Percentiles rank a stretch among this genome's conserved stretches.
These are phyloP conservation scores for Hirtodrosophila cameraria DNA, from an alignment of 2,888 invertebrate species.

Conservation along the genomic window DNA sequence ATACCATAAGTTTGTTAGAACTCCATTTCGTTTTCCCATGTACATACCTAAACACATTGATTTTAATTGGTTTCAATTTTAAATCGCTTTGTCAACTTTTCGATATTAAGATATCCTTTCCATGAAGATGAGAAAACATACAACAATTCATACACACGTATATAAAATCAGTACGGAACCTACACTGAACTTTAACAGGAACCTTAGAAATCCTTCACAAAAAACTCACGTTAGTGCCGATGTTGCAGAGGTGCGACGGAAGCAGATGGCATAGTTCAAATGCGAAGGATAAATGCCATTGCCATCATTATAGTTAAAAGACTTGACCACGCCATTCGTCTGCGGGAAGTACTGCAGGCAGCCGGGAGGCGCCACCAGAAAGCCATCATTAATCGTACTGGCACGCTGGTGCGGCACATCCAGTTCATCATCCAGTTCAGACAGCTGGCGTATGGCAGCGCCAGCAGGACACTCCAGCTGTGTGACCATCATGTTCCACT, in stretches of 20 bases:
- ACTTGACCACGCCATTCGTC: constrained; percentile 61
- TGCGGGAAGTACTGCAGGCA: constrained; percentile 79
- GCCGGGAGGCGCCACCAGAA: constrained; percentile 72
- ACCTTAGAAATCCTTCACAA: too few relatives aligned
- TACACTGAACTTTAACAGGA: too few relatives aligned
- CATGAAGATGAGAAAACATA: too few relatives aligned
- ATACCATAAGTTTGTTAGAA: too few relatives aligned
- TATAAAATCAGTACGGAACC: too few relatives aligned
- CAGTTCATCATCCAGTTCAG: not conserved
- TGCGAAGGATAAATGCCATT: constrained; percentile 86
- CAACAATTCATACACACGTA: too few relatives aligned
- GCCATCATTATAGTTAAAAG: constrained; percentile 87
- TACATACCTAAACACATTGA: too few relatives aligned
- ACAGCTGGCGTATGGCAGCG: constrained; percentile 54
- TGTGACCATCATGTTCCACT: constrained; percentile 65
- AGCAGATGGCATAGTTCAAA: constrained; percentile 87
- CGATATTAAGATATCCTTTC: too few relatives aligned
- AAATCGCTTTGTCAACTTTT: too few relatives aligned
- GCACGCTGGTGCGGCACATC: constrained; percentile 23
- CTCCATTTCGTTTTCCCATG: too few relatives aligned
- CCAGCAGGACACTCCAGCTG: constrained; percentile 78
- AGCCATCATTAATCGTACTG: constrained; percentile 62
- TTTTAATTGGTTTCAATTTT: too few relatives aligned
- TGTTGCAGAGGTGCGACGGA: constrained; percentile 83
- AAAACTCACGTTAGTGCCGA: constrained; percentile 61